These are phyloP conservation scores for Dicranocentrus wangi DNA, from an alignment of 2,888 invertebrate species.

Conservation along the genomic window DNA sequence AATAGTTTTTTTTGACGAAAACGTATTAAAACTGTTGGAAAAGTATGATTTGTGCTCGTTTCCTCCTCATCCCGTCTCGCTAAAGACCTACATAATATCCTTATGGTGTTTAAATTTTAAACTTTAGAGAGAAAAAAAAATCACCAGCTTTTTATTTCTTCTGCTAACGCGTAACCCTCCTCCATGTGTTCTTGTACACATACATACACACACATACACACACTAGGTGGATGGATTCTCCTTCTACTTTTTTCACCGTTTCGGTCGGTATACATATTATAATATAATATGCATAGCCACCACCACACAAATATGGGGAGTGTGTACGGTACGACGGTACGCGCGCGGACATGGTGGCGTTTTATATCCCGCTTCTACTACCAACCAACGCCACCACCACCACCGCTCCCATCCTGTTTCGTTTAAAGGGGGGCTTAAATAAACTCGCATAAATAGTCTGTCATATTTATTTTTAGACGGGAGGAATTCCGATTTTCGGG, in stretches of 20 bases:
- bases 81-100: conserved; percentile 11
- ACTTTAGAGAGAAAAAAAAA: conserved; percentile 25
- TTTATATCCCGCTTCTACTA: not conserved
- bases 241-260: too few relatives aligned
- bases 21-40: conserved; percentile 27
- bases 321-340: too few relatives aligned
- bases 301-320: too few relatives aligned
- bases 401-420: conserved; percentile 41
- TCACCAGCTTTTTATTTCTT: conserved; percentile 37
- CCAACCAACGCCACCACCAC: not conserved
- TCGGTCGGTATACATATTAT: too few relatives aligned
- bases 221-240: too few relatives aligned
- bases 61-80: conserved; percentile 23
- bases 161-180: not conserved
- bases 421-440: conserved; percentile 46
- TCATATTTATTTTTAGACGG: conserved; percentile 66
- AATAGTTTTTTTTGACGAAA: not conserved
- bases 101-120: conserved; percentile 30
- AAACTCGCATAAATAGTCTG: conserved; percentile 65
- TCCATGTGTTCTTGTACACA: too few relatives aligned
- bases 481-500: conserved; percentile 59
- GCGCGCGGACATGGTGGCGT: not conserved
- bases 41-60: conserved; percentile 45
- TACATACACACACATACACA: too few relatives aligned
- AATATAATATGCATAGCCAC: too few relatives aligned